Conservation (phyloP, 1,140 invertebrate genomes). For the Sitobion miscanthi region DNA sequence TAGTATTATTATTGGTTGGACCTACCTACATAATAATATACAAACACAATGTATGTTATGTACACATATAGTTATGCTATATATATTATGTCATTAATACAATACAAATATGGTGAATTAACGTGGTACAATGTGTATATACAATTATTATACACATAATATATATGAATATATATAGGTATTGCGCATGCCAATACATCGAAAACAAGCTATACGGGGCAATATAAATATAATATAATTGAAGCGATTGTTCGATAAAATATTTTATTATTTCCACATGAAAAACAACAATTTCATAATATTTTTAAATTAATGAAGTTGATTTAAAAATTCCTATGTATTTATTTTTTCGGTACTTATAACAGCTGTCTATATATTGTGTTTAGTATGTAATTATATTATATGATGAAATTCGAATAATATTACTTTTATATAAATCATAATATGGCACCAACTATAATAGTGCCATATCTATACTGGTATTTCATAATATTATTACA, state of each 20-base stretch:
- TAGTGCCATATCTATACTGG: neutral
- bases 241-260: neutral
- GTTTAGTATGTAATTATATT: neutral
- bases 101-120: constrained; percentile 22
- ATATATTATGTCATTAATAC: neutral
- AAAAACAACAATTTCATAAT: neutral
- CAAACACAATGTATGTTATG: neutral
- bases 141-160: neutral
- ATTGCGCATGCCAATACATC: neutral
- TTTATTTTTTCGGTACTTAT: neutral
- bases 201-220: neutral
- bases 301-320: neutral
- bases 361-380: neutral
- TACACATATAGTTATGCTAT: neutral
- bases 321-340: neutral
- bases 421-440: neutral
- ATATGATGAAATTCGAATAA: neutral
- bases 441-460: neutral
- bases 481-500: neutral
- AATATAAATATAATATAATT: neutral
- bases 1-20: neutral
- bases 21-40: neutral
- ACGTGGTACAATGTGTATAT: neutral
- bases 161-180: no score
- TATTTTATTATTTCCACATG: neutral